Evolutionary conservation across 2,113 vertebrate genomes (phyloP).

Genomic region (Ailurus styani): DNA sequence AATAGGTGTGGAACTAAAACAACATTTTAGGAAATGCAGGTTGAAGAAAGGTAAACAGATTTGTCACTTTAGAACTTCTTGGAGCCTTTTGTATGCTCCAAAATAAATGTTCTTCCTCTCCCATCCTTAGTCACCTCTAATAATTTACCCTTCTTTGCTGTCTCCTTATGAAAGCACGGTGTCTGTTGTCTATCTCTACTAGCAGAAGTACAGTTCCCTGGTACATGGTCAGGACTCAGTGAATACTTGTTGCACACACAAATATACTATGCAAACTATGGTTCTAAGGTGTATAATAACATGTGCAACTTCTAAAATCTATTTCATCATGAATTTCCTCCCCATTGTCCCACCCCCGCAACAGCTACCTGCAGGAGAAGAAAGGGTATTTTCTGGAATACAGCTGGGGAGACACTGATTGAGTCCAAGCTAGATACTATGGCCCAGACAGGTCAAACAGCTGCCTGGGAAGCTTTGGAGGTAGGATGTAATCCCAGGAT

Average conservation of each 20-base stretch:
- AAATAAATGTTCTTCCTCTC: not conserved
- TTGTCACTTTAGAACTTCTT: not conserved
- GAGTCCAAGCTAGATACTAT: not conserved
- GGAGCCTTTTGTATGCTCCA: not conserved
- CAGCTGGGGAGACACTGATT: not conserved
- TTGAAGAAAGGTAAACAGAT: not conserved
- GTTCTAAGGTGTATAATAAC: not conserved
- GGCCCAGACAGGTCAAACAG: not conserved
- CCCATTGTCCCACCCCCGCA: fast-evolving
- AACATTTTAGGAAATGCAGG: not conserved
- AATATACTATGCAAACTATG: not conserved
- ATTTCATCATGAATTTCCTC: not conserved
- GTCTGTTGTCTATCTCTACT: not conserved
- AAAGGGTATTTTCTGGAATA: not conserved
- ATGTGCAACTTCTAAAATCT: not conserved
- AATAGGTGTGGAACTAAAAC: not conserved
- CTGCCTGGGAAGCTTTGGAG: not conserved
- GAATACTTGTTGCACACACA: not conserved
- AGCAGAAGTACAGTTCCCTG: not conserved
- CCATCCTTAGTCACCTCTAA: not conserved
- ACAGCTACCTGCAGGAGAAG: not conserved
- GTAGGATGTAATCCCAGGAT: not conserved
- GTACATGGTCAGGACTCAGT: not conserved
- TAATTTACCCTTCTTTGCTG: not conserved
- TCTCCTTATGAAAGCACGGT: not conserved